Evolutionary conservation across 2,113 vertebrate species (phyloP).

Genomic region (Himantopus leucocephalus): DNA sequence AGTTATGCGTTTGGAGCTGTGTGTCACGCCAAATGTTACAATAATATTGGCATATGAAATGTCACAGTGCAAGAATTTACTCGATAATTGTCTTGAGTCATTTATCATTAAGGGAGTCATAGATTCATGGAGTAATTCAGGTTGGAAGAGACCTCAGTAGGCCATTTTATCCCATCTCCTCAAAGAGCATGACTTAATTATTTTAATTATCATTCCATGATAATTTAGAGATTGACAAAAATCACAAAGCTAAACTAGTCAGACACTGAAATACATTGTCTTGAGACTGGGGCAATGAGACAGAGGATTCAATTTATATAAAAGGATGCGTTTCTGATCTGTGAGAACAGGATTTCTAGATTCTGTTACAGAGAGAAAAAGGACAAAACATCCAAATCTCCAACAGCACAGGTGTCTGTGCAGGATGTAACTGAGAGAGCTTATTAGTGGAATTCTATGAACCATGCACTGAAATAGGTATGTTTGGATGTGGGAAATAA

Average conservation of each 20-base stretch:
- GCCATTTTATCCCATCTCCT: background rate
- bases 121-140: background rate
- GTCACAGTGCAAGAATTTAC: background rate
- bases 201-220: background rate
- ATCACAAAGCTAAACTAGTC: background rate
- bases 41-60: background rate
- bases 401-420: background rate
- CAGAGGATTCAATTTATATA: background rate
- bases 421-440: background rate
- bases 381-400: background rate
- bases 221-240: background rate
- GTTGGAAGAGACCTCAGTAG: background rate
- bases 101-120: background rate
- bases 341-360: background rate
- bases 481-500: background rate
- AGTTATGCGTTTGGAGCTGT: fast-evolving
- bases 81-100: background rate
- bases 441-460: background rate
- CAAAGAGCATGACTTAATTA: background rate
- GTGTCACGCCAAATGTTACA: background rate
- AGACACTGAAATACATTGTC: background rate
- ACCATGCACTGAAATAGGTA: background rate
- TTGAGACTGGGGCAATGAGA: background rate
- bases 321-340: background rate
- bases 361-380: background rate